Conservation (phyloP, 23 tunicate species). For the Clavelina lepadiformis region DNA sequence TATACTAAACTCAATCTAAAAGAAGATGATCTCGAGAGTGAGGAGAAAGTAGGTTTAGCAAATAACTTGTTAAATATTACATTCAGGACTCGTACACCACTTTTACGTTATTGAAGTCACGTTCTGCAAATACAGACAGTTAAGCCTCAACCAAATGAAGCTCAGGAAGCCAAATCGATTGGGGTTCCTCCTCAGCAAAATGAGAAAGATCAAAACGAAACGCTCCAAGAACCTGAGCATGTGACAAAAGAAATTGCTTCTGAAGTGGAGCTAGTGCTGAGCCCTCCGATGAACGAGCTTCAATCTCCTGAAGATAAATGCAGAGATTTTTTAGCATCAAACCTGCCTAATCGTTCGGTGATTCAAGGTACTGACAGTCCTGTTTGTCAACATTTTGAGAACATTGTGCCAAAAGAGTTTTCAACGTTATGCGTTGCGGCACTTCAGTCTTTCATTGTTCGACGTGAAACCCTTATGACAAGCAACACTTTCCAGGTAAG, state of each 20-base stretch:
- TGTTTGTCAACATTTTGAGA: too few relatives aligned
- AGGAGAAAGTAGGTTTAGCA: neutral
- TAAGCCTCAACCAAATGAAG: neutral
- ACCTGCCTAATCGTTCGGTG: too few relatives aligned
- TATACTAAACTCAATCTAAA: neutral
- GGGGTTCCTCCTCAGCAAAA: neutral
- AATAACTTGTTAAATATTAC: too few relatives aligned
- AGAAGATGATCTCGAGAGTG: neutral
- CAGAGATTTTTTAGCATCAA: slow-evolving; percentile 6
- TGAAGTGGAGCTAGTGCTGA: too few relatives aligned
- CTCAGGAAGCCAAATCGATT: neutral
- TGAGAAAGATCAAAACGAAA: neutral
- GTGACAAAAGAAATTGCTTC: too few relatives aligned
- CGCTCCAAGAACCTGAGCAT: too few relatives aligned
- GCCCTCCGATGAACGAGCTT: slow-evolving; percentile 6
- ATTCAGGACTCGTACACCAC: too few relatives aligned
- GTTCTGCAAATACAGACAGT: neutral
- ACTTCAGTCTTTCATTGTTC: slow-evolving; percentile 30
- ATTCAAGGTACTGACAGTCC: too few relatives aligned
- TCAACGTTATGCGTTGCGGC: slow-evolving; percentile 40
- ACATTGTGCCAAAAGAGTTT: slow-evolving; percentile 48
- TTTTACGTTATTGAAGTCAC: neutral
- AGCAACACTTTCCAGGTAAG: too few relatives aligned
- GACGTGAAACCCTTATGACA: slow-evolving; percentile 49
- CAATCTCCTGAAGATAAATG: slow-evolving; percentile 9